Percentiles rank a stretch among this genome's conserved stretches.
phyloP scores from a whole-genome alignment of 2,113 vertebrate species.

The Pardalotus punctatus region DNA sequence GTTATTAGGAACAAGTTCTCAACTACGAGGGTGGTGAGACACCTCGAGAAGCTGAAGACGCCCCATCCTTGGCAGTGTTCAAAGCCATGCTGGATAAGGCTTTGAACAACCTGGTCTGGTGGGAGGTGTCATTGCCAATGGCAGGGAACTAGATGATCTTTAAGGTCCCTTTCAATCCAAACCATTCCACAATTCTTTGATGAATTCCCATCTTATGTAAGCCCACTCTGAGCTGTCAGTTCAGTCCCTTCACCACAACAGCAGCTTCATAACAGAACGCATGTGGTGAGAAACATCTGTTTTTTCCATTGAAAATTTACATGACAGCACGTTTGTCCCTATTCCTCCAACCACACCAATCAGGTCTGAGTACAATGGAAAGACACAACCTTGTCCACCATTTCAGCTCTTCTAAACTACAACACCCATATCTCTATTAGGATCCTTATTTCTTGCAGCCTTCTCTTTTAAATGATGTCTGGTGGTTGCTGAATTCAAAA shows the following conservation, averaged over 20 bases:
- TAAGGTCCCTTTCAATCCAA: background rate
- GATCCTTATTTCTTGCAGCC: conserved; percentile 18
- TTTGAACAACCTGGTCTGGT: background rate
- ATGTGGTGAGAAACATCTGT: background rate
- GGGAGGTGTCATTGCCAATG: background rate
- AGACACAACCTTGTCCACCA: background rate
- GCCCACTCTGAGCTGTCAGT: background rate
- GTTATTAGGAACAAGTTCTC: background rate
- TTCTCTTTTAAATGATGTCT: conserved; percentile 56
- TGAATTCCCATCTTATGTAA: background rate
- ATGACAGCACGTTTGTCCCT: background rate
- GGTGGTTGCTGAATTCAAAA: background rate
- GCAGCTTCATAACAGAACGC: background rate
- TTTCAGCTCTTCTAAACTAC: background rate
- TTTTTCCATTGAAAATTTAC: background rate
- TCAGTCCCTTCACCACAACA: background rate
- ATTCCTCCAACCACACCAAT: background rate
- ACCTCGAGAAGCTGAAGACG: background rate
- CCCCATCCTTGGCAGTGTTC: background rate
- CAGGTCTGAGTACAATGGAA: background rate
- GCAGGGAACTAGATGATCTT: background rate
- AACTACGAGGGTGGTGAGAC: background rate
- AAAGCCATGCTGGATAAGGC: background rate
- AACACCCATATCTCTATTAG: background rate
- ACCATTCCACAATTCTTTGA: background rate